Percentiles rank a stretch among this genome's conserved stretches.
Evolutionary conservation across 2,797 vertebrate genomes (phyloP).

Genomic region (Potorous gilbertii): DNA sequence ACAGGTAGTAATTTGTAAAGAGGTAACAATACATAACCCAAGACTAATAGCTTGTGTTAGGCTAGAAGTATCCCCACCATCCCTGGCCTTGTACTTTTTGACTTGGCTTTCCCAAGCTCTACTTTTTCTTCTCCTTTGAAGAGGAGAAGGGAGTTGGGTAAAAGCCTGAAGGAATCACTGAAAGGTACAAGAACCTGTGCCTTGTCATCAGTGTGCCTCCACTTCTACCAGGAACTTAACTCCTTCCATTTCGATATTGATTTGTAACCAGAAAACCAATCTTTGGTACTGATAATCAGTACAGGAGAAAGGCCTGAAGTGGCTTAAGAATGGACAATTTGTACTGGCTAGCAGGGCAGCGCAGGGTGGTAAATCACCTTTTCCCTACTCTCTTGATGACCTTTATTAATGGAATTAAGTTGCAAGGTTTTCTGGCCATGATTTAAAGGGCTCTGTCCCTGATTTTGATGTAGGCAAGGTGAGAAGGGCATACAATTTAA

Average conservation of each 20-base stretch:
- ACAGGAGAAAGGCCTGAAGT: neutral
- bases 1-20: slow-evolving; percentile 18
- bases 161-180: slow-evolving; percentile 38
- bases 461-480: slow-evolving; percentile 77
- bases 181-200: neutral
- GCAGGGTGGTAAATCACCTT: neutral
- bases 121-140: neutral
- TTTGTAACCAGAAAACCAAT: neutral
- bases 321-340: neutral
- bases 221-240: slow-evolving; percentile 5
- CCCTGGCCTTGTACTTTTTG: neutral
- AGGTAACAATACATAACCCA: neutral
- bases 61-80: neutral
- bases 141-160: neutral
- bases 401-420: slow-evolving; percentile 58
- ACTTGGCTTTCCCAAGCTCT: slow-evolving; percentile 1
- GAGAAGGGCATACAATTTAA: slow-evolving; percentile 79
- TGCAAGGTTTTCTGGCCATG: slow-evolving; percentile 65
- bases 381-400: slow-evolving; percentile 9
- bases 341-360: neutral
- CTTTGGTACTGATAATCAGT: neutral
- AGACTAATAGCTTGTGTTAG: neutral
- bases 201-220: neutral
- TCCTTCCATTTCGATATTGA: slow-evolving; percentile 27
- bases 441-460: slow-evolving; percentile 68